Conservation (phyloP, 2,888 invertebrate genomes). For the Drosophila helvetica region DNA sequence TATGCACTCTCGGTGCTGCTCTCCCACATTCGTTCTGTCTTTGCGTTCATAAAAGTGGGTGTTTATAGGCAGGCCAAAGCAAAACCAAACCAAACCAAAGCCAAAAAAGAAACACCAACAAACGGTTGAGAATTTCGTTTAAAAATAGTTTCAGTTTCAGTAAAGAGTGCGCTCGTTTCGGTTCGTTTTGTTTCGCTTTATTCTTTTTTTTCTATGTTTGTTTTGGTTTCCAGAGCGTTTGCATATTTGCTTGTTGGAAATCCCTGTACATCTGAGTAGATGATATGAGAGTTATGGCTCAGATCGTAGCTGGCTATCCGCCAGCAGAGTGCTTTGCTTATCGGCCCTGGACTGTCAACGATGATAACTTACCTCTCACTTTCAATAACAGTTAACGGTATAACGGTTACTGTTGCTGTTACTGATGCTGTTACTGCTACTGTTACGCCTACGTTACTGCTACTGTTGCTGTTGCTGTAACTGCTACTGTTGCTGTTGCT, state of each 20-base stretch:
- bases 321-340: not conserved
- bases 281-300: not conserved
- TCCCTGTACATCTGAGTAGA: not conserved
- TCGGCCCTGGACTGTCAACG: not conserved
- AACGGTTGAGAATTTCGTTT: conserved; percentile 19
- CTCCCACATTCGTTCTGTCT: not conserved
- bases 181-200: conserved; percentile 1
- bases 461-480: not conserved
- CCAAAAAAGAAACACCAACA: conserved; percentile 18
- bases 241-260: not conserved
- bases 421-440: not conserved
- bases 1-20: not conserved
- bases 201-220: conserved; percentile 3
- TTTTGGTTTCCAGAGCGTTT: conserved; percentile 19
- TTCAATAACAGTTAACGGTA: not conserved
- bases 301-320: not conserved
- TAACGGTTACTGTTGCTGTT: not conserved
- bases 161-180: conserved; percentile 1
- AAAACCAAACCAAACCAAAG: not conserved
- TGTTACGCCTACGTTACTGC: not conserved
- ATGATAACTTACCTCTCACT: not conserved
- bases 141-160: conserved; percentile 39
- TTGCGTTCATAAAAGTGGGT: not conserved
- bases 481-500: not conserved
- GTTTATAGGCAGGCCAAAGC: not conserved